Conservation (phyloP, 2,888 invertebrate genomes). For the Nyleta sp. region DNA sequence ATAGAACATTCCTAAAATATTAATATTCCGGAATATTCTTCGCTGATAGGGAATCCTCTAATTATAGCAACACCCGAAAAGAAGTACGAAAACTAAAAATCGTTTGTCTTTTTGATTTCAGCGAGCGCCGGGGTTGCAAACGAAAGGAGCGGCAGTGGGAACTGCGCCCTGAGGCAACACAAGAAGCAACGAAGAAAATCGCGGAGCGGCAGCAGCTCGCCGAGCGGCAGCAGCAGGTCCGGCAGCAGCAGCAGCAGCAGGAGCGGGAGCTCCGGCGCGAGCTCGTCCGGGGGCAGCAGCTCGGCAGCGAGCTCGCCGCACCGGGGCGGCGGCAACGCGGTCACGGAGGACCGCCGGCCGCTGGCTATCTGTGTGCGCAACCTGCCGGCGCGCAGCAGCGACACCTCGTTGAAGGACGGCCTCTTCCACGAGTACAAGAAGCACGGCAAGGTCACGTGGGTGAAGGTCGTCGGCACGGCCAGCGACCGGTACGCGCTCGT, state of each 20-base stretch:
- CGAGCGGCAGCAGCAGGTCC: conserved; percentile 83
- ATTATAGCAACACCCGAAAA: no score
- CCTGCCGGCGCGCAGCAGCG: conserved; percentile 94
- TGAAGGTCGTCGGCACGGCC: conserved; percentile 95
- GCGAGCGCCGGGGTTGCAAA: conserved; percentile 62
- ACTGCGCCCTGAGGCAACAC: conserved; percentile 82
- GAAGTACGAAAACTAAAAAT: no score
- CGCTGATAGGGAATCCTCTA: no score
- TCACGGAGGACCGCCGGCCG: conserved; percentile 89
- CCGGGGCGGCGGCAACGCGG: conserved; percentile 82
- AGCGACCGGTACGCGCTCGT: conserved; percentile 96
- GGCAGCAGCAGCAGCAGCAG: conserved; percentile 82
- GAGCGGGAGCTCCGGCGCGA: conserved; percentile 84
- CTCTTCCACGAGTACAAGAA: conserved; percentile 99
- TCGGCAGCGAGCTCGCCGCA: conserved; percentile 85
- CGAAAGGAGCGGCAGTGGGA: conserved; percentile 72
- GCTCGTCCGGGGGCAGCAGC: conserved; percentile 83
- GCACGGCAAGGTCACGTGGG: conserved; percentile 98
- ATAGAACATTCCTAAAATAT: no score
- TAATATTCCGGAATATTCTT: no score
- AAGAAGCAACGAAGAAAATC: conserved; percentile 80
- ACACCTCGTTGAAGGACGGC: conserved; percentile 98
- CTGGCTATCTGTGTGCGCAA: conserved; percentile 96
- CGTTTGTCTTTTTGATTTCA: conserved; percentile 7
- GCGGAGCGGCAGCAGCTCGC: conserved; percentile 79